These are phyloP conservation scores for Hirundichthys speculiger DNA, from an alignment of 2,113 vertebrate species.

Conservation along the genomic window DNA sequence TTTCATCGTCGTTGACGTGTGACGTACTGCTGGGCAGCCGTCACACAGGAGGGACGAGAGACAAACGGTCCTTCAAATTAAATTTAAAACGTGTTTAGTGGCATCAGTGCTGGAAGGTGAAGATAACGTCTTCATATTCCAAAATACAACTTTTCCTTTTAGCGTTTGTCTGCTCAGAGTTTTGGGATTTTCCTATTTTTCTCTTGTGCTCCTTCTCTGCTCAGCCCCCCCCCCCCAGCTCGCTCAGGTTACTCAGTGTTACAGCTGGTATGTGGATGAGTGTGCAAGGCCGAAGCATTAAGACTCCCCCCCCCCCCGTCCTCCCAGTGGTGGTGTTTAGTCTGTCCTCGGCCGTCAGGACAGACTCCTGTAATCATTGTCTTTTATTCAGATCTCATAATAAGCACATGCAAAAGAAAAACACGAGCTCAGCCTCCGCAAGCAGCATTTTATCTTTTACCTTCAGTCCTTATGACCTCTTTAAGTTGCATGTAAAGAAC, in stretches of 20 bases:
- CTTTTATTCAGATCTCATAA: conserved; percentile 10
- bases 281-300: conserved; percentile 32
- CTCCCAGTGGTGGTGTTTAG: conserved; percentile 12
- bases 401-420: conserved; percentile 17
- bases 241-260: conserved; percentile 68
- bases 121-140: too few relatives aligned
- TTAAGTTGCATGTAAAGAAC: conserved; percentile 35
- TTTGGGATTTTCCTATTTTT: conserved; percentile 36
- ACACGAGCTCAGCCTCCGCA: conserved; percentile 1
- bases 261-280: conserved; percentile 62
- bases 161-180: too few relatives aligned
- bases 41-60: too few relatives aligned
- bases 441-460: background rate
- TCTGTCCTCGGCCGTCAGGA: conserved; percentile 32
- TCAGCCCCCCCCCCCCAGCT: conserved; percentile 15
- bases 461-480: conserved; percentile 6
- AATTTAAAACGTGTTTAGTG: too few relatives aligned
- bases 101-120: too few relatives aligned
- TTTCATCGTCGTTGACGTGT: too few relatives aligned
- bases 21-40: too few relatives aligned
- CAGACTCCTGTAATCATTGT: conserved; percentile 44
- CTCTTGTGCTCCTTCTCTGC: conserved; percentile 14
- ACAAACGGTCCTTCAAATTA: too few relatives aligned
- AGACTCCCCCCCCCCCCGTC: too few relatives aligned
- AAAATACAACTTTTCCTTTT: conserved; percentile 6